Conservation (phyloP, 2,888 invertebrate genomes). For the Mythimna ferrago region DNA sequence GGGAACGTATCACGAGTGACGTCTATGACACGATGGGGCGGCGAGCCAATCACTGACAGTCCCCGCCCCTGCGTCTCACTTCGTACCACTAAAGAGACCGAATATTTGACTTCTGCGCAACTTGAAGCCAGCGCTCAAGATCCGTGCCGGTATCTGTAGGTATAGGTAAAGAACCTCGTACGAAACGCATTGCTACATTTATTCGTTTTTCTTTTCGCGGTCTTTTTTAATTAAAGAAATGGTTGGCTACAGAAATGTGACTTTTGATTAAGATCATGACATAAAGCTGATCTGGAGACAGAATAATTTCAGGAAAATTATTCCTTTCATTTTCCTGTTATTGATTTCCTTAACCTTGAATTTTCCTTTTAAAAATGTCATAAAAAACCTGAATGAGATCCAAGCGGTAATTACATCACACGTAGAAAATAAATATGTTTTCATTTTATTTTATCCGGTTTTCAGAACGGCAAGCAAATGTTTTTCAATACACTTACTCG, state of each 20-base stretch:
- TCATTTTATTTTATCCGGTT: not conserved
- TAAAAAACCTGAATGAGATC: constrained; percentile 8
- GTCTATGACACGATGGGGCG: too few species aligned
- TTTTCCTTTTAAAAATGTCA: not conserved
- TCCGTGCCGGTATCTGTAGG: too few species aligned
- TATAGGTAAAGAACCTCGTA: constrained; percentile 5
- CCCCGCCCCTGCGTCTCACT: too few species aligned
- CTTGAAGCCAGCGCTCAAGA: too few species aligned
- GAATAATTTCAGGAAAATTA: constrained; percentile 10
- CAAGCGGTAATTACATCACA: constrained; percentile 14
- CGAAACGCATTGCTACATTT: constrained; percentile 40
- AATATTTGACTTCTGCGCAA: too few species aligned
- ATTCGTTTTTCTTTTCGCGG: constrained; percentile 9
- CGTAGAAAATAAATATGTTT: not conserved
- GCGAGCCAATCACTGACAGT: too few species aligned
- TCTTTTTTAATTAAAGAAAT: not conserved
- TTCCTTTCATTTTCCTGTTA: not conserved
- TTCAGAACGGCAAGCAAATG: not conserved
- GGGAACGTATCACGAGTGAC: too few species aligned
- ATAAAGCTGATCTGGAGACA: not conserved
- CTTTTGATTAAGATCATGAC: constrained; percentile 1
- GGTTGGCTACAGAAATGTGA: not conserved
- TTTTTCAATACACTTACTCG: too few species aligned
- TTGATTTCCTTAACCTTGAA: not conserved
- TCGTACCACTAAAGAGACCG: too few species aligned